A percentile compares a stretch with the other conserved stretches of the same genome.
phyloP scores from a whole-genome alignment of 1,140 invertebrate genomes.

The Manduca sexta region DNA sequence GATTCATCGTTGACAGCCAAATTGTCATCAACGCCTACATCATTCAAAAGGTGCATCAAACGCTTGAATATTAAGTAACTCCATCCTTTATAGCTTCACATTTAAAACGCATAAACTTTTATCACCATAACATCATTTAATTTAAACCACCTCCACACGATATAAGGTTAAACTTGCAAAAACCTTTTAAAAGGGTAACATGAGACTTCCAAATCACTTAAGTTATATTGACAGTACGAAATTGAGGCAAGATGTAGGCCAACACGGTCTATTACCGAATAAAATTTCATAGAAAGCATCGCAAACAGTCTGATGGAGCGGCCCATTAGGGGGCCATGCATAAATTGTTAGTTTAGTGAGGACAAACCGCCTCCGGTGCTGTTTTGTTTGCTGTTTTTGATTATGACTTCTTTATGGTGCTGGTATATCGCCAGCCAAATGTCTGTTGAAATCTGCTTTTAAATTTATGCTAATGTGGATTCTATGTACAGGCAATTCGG shows the following conservation, averaged over 20 bases:
- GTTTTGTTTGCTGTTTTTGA: constrained; percentile 17
- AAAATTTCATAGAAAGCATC: constrained; percentile 70
- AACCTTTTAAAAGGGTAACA: constrained; percentile 4
- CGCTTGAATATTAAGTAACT: no score
- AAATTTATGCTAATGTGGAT: no score
- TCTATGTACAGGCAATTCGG: no score
- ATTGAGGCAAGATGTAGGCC: constrained; percentile 19
- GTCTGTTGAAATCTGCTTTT: no score
- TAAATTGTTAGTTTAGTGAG: constrained; percentile 68
- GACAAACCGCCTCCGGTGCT: constrained; percentile 20
- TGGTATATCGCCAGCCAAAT: no score
- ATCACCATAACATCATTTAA: no score
- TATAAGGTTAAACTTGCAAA: not conserved
- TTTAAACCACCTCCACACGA: no score
- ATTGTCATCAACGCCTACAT: no score
- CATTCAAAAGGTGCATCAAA: no score
- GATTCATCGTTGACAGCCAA: no score
- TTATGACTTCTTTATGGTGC: constrained; percentile 1
- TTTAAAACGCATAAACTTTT: no score
- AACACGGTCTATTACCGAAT: constrained; percentile 52
- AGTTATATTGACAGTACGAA: constrained; percentile 12
- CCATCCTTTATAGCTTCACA: no score
- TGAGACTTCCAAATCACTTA: constrained; percentile 9
- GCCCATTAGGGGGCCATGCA: constrained; percentile 63
- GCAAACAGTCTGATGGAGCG: constrained; percentile 61